Conservation (phyloP, 2,888 invertebrate species). For the Calameuta pallipes region DNA sequence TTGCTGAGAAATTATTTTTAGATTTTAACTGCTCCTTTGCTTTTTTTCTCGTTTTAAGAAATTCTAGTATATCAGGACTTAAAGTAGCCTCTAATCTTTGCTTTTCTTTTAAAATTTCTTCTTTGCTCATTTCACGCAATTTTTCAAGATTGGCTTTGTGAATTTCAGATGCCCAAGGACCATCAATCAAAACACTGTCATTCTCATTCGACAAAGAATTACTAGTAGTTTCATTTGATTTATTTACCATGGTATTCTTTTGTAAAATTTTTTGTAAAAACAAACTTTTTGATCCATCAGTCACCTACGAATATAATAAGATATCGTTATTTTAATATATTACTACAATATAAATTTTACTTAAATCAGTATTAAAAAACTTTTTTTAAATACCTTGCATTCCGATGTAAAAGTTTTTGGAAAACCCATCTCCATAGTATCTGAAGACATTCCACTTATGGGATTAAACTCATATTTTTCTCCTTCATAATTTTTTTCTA, state of each 20-base stretch:
- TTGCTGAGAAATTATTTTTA: not conserved
- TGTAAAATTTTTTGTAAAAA: slow-evolving; percentile 43
- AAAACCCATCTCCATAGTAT: slow-evolving; percentile 45
- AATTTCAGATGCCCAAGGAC: slow-evolving; percentile 69
- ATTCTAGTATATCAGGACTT: slow-evolving; percentile 77
- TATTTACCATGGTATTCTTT: not conserved
- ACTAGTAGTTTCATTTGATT: not conserved
- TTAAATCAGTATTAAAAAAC: not conserved
- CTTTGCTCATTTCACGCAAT: slow-evolving; percentile 76
- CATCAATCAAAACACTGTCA: slow-evolving; percentile 42
- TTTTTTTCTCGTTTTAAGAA: slow-evolving; percentile 70
- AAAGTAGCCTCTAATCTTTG: slow-evolving; percentile 74
- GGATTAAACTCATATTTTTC: slow-evolving; percentile 20
- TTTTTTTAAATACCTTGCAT: slow-evolving; percentile 18
- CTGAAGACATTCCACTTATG: not conserved
- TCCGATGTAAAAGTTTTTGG: slow-evolving; percentile 52
- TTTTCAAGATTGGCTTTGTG: slow-evolving; percentile 80
- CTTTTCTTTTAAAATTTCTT: slow-evolving; percentile 82
- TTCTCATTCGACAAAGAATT: not conserved
- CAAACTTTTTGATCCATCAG: slow-evolving; percentile 39
- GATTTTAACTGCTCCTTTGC: slow-evolving; percentile 45
- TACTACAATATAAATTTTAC: not conserved
- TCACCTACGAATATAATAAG: slow-evolving; percentile 29
- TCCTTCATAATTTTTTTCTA: slow-evolving; percentile 50
- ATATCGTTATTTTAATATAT: slow-evolving; percentile 1